Percentiles rank a stretch among this genome's conserved stretches.
phyloP scores from a whole-genome alignment of 2,113 vertebrate genomes.

The Lycaon pictus region DNA sequence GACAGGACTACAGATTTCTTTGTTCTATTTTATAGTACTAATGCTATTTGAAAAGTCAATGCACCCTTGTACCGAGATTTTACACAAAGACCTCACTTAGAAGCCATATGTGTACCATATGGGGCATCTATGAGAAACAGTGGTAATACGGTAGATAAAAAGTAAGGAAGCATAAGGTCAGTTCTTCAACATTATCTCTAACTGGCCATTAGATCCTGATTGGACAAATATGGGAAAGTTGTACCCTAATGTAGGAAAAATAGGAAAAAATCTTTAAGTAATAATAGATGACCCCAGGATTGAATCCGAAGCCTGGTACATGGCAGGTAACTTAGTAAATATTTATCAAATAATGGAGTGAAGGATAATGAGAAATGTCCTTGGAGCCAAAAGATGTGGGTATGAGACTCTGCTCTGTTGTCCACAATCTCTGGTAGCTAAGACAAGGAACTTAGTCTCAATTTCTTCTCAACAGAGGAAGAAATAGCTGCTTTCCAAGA shows the following conservation, averaged over 20 bases:
- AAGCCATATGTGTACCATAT: background rate
- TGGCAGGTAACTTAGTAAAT: constrained; percentile 27
- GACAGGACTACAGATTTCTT: constrained; percentile 51
- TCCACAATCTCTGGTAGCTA: background rate
- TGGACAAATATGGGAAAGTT: constrained; percentile 41
- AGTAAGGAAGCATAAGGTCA: constrained; percentile 43
- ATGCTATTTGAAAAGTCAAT: constrained; percentile 48
- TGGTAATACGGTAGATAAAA: constrained; percentile 58
- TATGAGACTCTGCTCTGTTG: background rate
- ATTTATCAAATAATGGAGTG: constrained; percentile 35
- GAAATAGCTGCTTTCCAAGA: background rate
- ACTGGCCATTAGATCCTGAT: constrained; percentile 67
- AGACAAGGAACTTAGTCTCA: background rate
- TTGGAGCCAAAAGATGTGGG: background rate
- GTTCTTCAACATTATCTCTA: constrained; percentile 51
- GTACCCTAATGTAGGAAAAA: constrained; percentile 57
- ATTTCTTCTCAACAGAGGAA: background rate
- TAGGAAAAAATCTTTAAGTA: background rate
- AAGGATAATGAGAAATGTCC: background rate
- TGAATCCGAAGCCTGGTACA: background rate
- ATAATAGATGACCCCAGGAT: background rate
- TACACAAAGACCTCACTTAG: constrained; percentile 1
- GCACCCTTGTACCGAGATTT: constrained; percentile 44
- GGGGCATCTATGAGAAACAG: background rate
- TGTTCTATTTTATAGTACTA: constrained; percentile 67